These are phyloP conservation scores for Agelastica alni DNA, from an alignment of 2,888 invertebrate genomes.

Conservation along the genomic window DNA sequence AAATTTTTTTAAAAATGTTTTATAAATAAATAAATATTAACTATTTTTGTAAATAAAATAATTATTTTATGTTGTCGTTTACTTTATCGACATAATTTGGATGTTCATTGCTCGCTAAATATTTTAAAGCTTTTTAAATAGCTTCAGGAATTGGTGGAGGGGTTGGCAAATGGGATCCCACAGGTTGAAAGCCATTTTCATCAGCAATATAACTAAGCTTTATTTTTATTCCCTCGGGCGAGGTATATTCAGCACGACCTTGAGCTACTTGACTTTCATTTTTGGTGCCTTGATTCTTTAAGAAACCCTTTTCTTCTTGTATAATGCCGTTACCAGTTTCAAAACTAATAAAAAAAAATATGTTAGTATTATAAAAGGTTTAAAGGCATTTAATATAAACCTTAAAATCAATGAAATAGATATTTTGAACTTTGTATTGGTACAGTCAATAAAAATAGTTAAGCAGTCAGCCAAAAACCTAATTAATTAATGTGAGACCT, in stretches of 20 bases:
- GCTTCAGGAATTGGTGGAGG: constrained; percentile 79
- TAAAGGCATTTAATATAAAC: no score
- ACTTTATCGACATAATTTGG: constrained; percentile 58
- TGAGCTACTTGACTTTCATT: constrained; percentile 45
- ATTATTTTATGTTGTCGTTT: neutral
- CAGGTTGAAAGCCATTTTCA: constrained; percentile 71
- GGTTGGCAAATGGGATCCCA: constrained; percentile 76
- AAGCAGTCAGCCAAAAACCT: no score
- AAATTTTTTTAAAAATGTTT: no score
- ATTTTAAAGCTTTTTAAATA: constrained; percentile 69
- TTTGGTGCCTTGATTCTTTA: constrained; percentile 39
- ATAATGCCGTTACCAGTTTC: constrained; percentile 62
- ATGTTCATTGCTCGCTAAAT: constrained; percentile 63
- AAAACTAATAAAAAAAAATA: constrained; percentile 43
- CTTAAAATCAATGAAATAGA: no score
- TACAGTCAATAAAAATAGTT: no score
- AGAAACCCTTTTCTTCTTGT: constrained; percentile 51
- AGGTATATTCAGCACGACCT: constrained; percentile 39
- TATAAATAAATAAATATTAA: no score
- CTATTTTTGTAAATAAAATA: no score
- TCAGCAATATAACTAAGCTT: constrained; percentile 66
- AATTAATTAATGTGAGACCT: no score
- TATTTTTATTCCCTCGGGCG: constrained; percentile 49
- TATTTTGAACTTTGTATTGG: no score
- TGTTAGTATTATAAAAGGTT: no score